A percentile compares a stretch with the other conserved stretches of the same genome.
Conservation (phyloP, 1,140 invertebrate species). For the Zaprionus tsacasi region DNA sequence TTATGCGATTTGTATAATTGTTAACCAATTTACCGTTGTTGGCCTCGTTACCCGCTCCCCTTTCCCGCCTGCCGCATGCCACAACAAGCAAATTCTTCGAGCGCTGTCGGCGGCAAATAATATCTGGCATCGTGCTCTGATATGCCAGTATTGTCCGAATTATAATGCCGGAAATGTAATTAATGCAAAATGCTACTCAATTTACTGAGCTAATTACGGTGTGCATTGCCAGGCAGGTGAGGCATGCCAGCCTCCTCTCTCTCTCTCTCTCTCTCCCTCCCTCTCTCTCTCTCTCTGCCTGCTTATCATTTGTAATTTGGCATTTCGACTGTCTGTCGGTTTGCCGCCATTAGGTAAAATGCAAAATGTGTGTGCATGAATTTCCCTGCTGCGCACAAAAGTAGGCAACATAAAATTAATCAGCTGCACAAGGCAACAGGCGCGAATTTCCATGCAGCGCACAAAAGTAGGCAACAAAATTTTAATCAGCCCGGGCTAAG, state of each 20-base stretch:
- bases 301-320: conserved; percentile 40
- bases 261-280: not conserved
- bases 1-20: conserved; percentile 78
- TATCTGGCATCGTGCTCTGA: conserved; percentile 41
- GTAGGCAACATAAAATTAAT: conserved; percentile 19
- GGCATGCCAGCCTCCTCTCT: not conserved
- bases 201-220: conserved; percentile 59
- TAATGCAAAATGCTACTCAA: conserved; percentile 73
- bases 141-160: conserved; percentile 61
- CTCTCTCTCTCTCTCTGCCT: not conserved
- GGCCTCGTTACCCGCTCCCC: too few species aligned
- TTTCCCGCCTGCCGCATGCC: conserved; percentile 13
- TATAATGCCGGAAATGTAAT: conserved; percentile 69
- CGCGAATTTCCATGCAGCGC: conserved; percentile 26
- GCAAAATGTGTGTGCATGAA: conserved; percentile 32
- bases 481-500: not conserved
- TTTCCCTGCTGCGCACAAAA: conserved; percentile 29
- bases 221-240: conserved; percentile 21
- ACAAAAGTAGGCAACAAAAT: conserved; percentile 26
- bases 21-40: conserved; percentile 72
- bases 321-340: conserved; percentile 26
- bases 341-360: conserved; percentile 45
- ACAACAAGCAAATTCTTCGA: conserved; percentile 16
- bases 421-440: too few species aligned
- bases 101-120: conserved; percentile 24